Evolutionary conservation across 1,140 invertebrate species (phyloP), one percentile per base, ranked within the genome.

Genomic region (Halictus rubicundus): DNA sequence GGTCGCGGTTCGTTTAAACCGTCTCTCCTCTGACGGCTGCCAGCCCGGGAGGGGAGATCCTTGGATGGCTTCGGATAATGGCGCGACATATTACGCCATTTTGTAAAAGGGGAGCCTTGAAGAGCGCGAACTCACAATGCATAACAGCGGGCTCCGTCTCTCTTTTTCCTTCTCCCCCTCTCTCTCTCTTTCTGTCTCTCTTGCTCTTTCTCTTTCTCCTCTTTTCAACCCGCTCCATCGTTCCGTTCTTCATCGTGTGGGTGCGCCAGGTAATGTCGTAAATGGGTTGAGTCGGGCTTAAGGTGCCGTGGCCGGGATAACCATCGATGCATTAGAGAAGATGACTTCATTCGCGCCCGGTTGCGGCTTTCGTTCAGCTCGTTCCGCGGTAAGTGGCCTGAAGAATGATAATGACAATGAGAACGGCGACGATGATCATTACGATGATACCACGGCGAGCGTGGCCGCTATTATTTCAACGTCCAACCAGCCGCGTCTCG

Each of bases 271-370:
- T 85, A 85, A 81, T 87, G 78, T 84, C 83, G 79, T 82, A 88
- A 89, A 85, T 71, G 79, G 83, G 81, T 84, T 81, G 83, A 86
- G 75, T 39, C 83, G 68, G 52, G 78, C 73, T 84, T 68, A 74
- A 90, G 84, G 82, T 86, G 84, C 81, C 78, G 74, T 73, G 66
- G 78, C 49, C 60, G 69, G 86, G 87, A 89, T 90, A 89, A 89
- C 81, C 87, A 90, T 90, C 88, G 85, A 85, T 84, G 88, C 88
- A 89, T 90, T 85, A 89, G 84, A 85, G 79, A 87, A 89, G 88
- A 90, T 89, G 89, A 89, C 89, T 90, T 89, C 85, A 89, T 90
- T 89, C 85, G 77, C 82, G 83, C 64, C 65, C 73, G 69, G 59
- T 69, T 49, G 32, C 64, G 46, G 65, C 66, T 74, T 70, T 86